Evolutionary conservation across 2,888 invertebrate genomes (phyloP), one percentile per base, ranked within the genome.

Genomic region (Limnephilus lunatus): DNA sequence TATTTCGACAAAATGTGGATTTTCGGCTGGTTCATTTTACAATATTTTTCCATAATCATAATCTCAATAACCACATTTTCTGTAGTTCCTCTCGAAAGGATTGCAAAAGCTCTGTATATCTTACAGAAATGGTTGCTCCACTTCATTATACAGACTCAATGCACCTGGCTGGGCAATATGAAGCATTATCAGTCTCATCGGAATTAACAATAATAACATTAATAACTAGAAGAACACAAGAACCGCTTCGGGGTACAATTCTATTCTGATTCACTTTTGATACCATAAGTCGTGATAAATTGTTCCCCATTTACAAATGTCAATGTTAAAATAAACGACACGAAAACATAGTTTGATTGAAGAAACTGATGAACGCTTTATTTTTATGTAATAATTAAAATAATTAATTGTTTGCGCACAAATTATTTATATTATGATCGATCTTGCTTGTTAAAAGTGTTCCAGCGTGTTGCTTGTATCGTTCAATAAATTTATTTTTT

Each of bases 241-340:
- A 68, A 85, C 35, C 35, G 85, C 85, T 85, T 39, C n/a, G 35
- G 85, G 85, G 39, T 44, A 85, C 12, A 12, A 85, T 85, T 85
- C 39, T 85, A 32, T n/a, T 32, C 85, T 1, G 85, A 85, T 85
- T 39, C 85, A 85, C 19, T 35, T 35, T 85, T 35, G 85, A 85
- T 85, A 85, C 44, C n/a, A 44, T 39, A 11, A 87, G 53, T 87
- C 87, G 87, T 85, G 85, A 85, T 39, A 68, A 68, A 68, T 68
- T 86, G 86, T 86, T 44, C n/a, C 30, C 44, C 44, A 39, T 39
- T 44, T 86, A 86, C 30, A 86, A 86, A 86, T 44, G 86, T 44
- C 44, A 44, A 44, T 86, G 44, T 25, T 86, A 86, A 86, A 86
- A 86, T 86, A 86, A n/a, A 86, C 44, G 44, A 86, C 86, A 83